Percentiles rank a stretch among this genome's conserved stretches.
Conservation (phyloP, 2,888 invertebrate species). For the Deroplatys truncata region DNA sequence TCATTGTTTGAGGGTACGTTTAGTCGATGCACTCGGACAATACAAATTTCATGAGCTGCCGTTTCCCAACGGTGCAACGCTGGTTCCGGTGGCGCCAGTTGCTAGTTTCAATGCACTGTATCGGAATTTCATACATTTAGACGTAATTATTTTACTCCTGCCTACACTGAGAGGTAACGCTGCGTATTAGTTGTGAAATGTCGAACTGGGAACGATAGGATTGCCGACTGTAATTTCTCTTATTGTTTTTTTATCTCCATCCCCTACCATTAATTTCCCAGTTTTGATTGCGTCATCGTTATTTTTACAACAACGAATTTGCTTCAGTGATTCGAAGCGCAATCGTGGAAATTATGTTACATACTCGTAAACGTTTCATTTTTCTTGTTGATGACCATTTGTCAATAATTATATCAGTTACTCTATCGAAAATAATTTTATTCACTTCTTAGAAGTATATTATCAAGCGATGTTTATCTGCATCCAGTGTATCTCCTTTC, state of each 20-base stretch:
- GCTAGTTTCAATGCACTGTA: neutral
- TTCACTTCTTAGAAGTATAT: neutral
- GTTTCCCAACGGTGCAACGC: neutral
- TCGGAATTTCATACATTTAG: neutral
- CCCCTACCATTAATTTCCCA: neutral
- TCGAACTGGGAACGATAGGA: neutral
- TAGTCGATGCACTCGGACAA: neutral
- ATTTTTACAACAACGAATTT: neutral
- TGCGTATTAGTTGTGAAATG: neutral
- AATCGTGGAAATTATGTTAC: neutral
- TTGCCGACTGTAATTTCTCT: neutral
- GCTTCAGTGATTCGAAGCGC: neutral
- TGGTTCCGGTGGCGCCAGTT: neutral
- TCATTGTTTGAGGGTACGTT: neutral
- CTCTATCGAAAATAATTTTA: neutral
- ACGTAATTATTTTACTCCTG: neutral
- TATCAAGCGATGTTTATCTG: too few relatives aligned
- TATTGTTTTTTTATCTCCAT: neutral
- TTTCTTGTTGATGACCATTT: neutral
- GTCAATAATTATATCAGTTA: neutral
- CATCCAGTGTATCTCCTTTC: too few relatives aligned
- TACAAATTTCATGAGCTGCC: constrained; percentile 8
- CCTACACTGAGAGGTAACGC: neutral
- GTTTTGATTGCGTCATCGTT: neutral
- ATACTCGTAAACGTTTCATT: neutral